These are phyloP conservation scores for Siphamia tubifer DNA, from an alignment of 2,113 vertebrate species.

Conservation along the genomic window DNA sequence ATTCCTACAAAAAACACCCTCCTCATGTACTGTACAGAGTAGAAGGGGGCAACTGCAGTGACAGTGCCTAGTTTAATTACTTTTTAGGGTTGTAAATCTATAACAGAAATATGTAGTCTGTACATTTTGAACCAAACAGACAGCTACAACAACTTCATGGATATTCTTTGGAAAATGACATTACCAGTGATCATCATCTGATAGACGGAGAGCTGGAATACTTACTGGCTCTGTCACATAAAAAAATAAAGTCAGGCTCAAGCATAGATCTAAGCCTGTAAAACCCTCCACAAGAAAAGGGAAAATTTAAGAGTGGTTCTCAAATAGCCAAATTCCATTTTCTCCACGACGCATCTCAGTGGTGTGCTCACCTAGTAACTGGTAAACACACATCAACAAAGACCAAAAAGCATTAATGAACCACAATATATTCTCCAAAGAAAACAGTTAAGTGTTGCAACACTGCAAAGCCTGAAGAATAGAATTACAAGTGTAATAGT, in stretches of 20 bases:
- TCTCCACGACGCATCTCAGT: slow-evolving; percentile 51
- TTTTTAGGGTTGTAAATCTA: slow-evolving; percentile 23
- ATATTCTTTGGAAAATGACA: neutral
- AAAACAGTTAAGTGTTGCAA: slow-evolving; percentile 34
- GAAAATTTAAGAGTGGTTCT: slow-evolving; percentile 56
- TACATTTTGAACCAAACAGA: slow-evolving; percentile 27
- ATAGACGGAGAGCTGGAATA: slow-evolving; percentile 10
- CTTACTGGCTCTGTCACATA: neutral
- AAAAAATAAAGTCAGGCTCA: slow-evolving; percentile 32
- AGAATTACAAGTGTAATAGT: neutral
- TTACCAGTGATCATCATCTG: neutral
- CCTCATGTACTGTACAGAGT: neutral
- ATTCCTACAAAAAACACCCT: neutral
- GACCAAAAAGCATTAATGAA: slow-evolving; percentile 48
- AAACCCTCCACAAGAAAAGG: slow-evolving; percentile 54
- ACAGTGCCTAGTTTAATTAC: slow-evolving; percentile 20
- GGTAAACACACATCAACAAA: slow-evolving; percentile 74
- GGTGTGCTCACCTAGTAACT: slow-evolving; percentile 72
- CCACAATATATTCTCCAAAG: slow-evolving; percentile 36
- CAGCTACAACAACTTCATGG: neutral
- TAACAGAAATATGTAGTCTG: slow-evolving; percentile 8
- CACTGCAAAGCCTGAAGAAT: slow-evolving; percentile 15
- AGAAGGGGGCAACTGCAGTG: slow-evolving; percentile 35
- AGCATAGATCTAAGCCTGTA: slow-evolving; percentile 45
- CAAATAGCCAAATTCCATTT: slow-evolving; percentile 67